phyloP scores from a whole-genome alignment of 2,888 invertebrate genomes.

The Chesias legatella region DNA sequence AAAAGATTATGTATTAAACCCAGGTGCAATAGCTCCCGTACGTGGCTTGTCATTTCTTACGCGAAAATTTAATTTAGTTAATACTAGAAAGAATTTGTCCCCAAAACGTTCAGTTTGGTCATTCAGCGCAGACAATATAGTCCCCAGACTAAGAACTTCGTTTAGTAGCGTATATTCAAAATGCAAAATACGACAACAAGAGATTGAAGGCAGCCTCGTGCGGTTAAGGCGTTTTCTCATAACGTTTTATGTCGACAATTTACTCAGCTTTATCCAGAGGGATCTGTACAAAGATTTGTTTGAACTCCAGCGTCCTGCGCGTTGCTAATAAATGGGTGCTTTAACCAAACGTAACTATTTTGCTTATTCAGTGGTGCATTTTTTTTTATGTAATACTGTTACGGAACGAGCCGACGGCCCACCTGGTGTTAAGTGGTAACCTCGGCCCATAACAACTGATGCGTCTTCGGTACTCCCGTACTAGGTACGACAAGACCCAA shows the following conservation, averaged over 20 bases:
- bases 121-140: conserved; percentile 40
- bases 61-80: conserved; percentile 15
- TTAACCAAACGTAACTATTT: conserved; percentile 30
- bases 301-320: conserved; percentile 44
- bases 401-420: too few relatives aligned
- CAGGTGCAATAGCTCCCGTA: too few relatives aligned
- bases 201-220: conserved; percentile 50
- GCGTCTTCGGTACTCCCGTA: too few relatives aligned
- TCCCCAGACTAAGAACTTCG: conserved; percentile 34
- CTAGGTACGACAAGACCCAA: too few relatives aligned
- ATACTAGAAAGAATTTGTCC: conserved; percentile 9
- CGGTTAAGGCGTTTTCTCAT: conserved; percentile 59
- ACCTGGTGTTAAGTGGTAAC: too few relatives aligned
- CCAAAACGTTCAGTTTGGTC: conserved; percentile 23
- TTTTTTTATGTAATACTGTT: too few relatives aligned
- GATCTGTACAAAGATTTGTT: conserved; percentile 55
- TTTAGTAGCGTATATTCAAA: conserved; percentile 42
- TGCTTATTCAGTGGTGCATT: conserved; percentile 12
- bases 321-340: conserved; percentile 45
- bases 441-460: too few relatives aligned
- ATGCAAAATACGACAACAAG: conserved; percentile 54
- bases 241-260: conserved; percentile 66
- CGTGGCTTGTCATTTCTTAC: conserved; percentile 6
- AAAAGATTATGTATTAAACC: too few relatives aligned
- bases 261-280: conserved; percentile 55